A percentile compares a stretch with the other conserved stretches of the same genome.
phyloP scores from a whole-genome alignment of 92 coral and sea anemone species.

The Zoanthus sociatus region DNA sequence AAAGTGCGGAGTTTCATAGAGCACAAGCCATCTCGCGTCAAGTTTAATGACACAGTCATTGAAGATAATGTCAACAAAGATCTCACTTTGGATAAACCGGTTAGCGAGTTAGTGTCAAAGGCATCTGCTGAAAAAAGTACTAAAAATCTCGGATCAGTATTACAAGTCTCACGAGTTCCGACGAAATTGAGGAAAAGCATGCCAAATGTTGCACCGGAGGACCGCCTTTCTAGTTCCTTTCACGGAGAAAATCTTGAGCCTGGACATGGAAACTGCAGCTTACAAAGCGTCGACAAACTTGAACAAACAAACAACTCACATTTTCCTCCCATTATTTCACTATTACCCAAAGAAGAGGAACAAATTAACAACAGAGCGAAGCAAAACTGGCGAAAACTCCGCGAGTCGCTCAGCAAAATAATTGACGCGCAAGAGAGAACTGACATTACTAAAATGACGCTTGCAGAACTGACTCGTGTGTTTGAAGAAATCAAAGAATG shows the following conservation, averaged over 20 bases:
- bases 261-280: conserved; percentile 8
- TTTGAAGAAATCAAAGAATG: conserved; percentile 88
- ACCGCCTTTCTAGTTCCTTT: no score
- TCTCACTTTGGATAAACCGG: not conserved
- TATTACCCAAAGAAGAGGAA: conserved; percentile 63
- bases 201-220: not conserved
- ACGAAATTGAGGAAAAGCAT: conserved; percentile 7
- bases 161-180: conserved; percentile 22
- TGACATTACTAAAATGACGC: conserved; percentile 76
- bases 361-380: conserved; percentile 65
- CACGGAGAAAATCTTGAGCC: not conserved
- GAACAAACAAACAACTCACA: conserved; percentile 20
- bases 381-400: conserved; percentile 73
- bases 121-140: not conserved
- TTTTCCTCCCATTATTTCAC: conserved; percentile 54
- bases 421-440: conserved; percentile 52
- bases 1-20: conserved; percentile 46
- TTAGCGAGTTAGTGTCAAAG: not conserved
- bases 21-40: conserved; percentile 22
- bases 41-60: not conserved
- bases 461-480: conserved; percentile 74
- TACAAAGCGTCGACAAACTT: conserved; percentile 19
- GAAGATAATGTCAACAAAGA: not conserved
- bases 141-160: conserved; percentile 14
- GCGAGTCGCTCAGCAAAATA: conserved; percentile 70